Base-by-base conservation (phyloP, 2,888 invertebrate genomes). In the Dorcus hopei region DNA sequence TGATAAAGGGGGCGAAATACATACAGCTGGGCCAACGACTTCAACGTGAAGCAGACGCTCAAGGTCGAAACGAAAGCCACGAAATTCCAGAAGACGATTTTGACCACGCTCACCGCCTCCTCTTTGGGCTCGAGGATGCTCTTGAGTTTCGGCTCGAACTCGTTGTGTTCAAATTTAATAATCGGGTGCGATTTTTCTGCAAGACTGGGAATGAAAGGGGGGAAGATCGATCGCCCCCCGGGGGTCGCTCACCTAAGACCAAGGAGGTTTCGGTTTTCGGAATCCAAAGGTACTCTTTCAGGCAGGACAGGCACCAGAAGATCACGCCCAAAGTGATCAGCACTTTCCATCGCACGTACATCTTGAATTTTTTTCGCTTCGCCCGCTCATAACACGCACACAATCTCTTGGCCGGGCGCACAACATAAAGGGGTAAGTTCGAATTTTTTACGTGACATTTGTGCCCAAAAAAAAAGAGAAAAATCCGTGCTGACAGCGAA, bases 271-370 rank as follows among this genome's bases (percentile, higher is more conserved):
- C 54, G 5, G 45, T 38, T 33, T 53, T 42, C n/a, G 43, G 52
- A 16, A 54, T 41, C 19, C 52, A 52, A 16, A 53, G 26, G 14
- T 53, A 58, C 57, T 75, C 73, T 33, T 67, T 68, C 40, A 71
- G 54, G 52, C 74, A 74, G 4, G 74, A 57, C 7, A 70, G 40
- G 16, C 68, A 38, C 74, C 73, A 74, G 61, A 74, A 72, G 11
- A 69, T 62, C n/a, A 70, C 60, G n/a, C 72, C 74, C 43, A 72
- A 68, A 26, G 65, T 63, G 0, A 74, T 16, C 11, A 75, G 60
- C 1, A 69, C 65, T 61, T 68, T 74, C 74, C 74, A 74, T 49
- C 68, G 66, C 9, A 75, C 60, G 43, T 69, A 68, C 69, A 70
- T 72, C 59, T 62, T 69, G 38, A 49, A 52, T 52, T 59, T 52